Base-by-base conservation (phyloP, 2,113 vertebrate genomes). In the Cathartes aura region DNA sequence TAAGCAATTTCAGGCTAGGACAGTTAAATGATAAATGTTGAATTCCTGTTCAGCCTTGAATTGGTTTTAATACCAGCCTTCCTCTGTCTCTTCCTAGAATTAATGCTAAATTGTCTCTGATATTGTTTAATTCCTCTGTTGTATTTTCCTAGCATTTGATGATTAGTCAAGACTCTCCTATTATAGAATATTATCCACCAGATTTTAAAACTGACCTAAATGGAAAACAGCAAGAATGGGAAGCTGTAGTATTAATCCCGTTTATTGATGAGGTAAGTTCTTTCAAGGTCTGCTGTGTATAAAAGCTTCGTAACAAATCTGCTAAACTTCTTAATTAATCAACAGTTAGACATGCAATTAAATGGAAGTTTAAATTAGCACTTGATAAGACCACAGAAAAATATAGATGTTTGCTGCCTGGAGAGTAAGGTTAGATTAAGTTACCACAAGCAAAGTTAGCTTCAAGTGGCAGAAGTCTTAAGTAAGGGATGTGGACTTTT, bases 131-230 rank as follows among this genome's bases (percentile, higher is more conserved):
- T 92, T 60, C 23, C 48, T 89, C 12, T 95, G 1, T 95, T 97
- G 30, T 96, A 15, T 94, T 95, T 97, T 93, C 40, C 50, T 95
- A 99, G 99, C 98, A 98, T 96, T 98, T 99, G 97, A 99, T 99
- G 99, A 99, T 97, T 40, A 99, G 98, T 87, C 98, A 99, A 92
- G 98, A 98, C 26, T 99, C 99, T 5, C 97, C 99, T 71, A 99
- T 99, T 92, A 99, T 99, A 90, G 99, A 99, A 95, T 99, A 99
- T 95, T 99, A 99, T 96, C 99, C 99, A 58, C 96, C 97, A 11
- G 99, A 99, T 98, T 99, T 99, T 97, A 99, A 99, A 98, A 99
- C 99, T 7, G 99, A 99, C 97, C 98, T 99, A 52, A 99, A 99
- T 92, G 99, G 99, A 73, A 99, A 99, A 91, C 99, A 99, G 94